Percentiles rank a stretch among this genome's conserved stretches.
phyloP scores from a whole-genome alignment of 1,140 invertebrate species.

The Bombyx mori region ASM3026992v2 NC_085111.1:16955501-16956000 shows the following conservation, averaged over 20 bases:
- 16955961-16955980: not conserved
- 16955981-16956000: too few relatives aligned
- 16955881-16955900: conserved; percentile 78
- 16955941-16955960: conserved; percentile 85
- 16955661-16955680: too few relatives aligned
- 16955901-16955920: conserved; percentile 86
- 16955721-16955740: conserved; percentile 40
- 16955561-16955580: too few relatives aligned
- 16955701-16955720: too few relatives aligned
- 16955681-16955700: too few relatives aligned
- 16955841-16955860: conserved; percentile 69
- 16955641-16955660: too few relatives aligned
- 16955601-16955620: too few relatives aligned
- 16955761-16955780: conserved; percentile 95
- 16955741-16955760: conserved; percentile 87
- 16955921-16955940: conserved; percentile 84
- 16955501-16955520: too few relatives aligned
- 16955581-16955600: too few relatives aligned
- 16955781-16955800: conserved; percentile 83
- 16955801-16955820: conserved; percentile 86
- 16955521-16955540: too few relatives aligned
- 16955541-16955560: too few relatives aligned
- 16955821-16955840: conserved; percentile 83
- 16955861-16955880: conserved; percentile 85
- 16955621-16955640: too few relatives aligned